These are phyloP conservation scores for Hemichromis elongatus DNA, from an alignment of 2,113 vertebrate genomes.

Conservation along the genomic window DNA sequence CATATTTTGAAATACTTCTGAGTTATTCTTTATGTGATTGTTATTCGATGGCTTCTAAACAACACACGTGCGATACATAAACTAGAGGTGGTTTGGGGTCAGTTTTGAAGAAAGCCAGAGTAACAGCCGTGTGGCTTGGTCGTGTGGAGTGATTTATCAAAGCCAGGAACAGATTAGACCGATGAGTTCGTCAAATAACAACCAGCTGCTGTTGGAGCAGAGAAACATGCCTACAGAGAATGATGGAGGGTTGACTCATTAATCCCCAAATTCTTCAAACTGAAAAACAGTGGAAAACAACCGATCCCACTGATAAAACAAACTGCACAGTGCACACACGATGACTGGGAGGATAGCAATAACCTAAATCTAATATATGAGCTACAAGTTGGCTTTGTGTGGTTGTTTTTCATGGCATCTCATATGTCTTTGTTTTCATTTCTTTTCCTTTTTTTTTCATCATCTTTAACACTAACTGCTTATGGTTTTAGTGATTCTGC, in stretches of 20 bases:
- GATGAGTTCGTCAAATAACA: conserved; percentile 29
- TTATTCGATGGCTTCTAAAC: not conserved
- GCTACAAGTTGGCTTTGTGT: not conserved
- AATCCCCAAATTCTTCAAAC: not conserved
- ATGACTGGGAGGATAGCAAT: not conserved
- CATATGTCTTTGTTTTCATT: not conserved
- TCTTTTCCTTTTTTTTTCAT: not conserved
- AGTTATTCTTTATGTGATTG: too few species aligned
- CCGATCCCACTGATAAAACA: not conserved
- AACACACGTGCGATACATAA: not conserved
- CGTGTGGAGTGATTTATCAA: not conserved
- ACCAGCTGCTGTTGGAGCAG: conserved; percentile 51
- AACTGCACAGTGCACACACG: not conserved
- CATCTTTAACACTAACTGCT: not conserved
- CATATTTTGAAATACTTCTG: not conserved
- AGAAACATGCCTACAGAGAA: not conserved
- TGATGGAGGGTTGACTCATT: not conserved
- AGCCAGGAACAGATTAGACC: conserved; percentile 11
- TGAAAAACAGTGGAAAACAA: not conserved
- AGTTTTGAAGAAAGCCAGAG: not conserved
- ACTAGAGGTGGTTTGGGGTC: not conserved
- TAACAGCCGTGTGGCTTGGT: not conserved
- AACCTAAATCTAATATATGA: not conserved
- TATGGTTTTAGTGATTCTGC: not conserved
- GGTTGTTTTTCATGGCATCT: not conserved